These are phyloP conservation scores for Chaetodon trifascialis DNA, from an alignment of 2,113 vertebrate genomes.

Conservation along the genomic window DNA sequence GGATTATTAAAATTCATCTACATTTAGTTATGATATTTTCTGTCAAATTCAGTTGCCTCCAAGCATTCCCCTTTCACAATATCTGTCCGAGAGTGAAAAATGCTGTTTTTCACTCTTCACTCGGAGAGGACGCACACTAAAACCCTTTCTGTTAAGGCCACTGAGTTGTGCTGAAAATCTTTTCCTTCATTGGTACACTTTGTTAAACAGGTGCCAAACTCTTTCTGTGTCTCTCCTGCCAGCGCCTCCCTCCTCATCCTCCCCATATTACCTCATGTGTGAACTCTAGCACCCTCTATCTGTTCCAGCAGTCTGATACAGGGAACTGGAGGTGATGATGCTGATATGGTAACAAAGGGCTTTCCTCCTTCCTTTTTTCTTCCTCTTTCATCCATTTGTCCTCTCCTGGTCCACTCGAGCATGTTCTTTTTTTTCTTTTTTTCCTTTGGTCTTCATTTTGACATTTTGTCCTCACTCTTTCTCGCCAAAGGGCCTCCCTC, in stretches of 20 bases:
- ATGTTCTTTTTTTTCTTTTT: constrained; percentile 64
- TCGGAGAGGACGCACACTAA: constrained; percentile 27
- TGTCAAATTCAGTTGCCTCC: constrained; percentile 36
- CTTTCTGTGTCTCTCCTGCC: constrained; percentile 11
- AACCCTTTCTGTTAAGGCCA: constrained; percentile 60
- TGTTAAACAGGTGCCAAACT: constrained; percentile 31
- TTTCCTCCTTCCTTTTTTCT: constrained; percentile 3
- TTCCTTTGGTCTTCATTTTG: constrained; percentile 85
- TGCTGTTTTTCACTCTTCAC: constrained; percentile 21
- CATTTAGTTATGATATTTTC: constrained; percentile 8
- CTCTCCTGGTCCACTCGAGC: constrained; percentile 52
- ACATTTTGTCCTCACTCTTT: constrained; percentile 31
- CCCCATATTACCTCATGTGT: constrained; percentile 10
- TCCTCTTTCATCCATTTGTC: constrained; percentile 11
- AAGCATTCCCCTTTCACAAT: constrained; percentile 63
- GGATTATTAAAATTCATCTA: constrained; percentile 2
- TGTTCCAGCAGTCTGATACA: constrained; percentile 16
- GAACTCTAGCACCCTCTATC: constrained; percentile 14
- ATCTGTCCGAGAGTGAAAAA: constrained; percentile 5
- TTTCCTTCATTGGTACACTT: constrained; percentile 31
- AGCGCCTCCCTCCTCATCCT: constrained; percentile 22
- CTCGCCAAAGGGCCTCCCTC: constrained; percentile 25
- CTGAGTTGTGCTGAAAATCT: constrained; percentile 51
- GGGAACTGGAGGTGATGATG: constrained; percentile 41
- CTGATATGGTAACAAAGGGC: constrained; percentile 31